These are phyloP conservation scores for Parnassius glacialis DNA, from an alignment of 2,888 invertebrate species.

Conservation along the genomic window DNA sequence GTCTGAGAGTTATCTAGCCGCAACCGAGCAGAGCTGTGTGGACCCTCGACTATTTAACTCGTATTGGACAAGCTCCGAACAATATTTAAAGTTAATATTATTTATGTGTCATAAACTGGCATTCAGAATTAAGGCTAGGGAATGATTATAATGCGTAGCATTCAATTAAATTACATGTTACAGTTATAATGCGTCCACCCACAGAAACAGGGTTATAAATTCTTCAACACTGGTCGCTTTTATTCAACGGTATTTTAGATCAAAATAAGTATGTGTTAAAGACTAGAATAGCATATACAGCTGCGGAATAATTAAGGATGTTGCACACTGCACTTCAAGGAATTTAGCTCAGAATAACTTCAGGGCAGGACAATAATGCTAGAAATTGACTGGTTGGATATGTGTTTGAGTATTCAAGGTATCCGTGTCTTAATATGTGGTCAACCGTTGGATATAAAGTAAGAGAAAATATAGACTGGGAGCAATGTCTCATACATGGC, in stretches of 20 bases:
- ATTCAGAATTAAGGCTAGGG: conserved; percentile 18
- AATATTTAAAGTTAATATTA: too few relatives aligned
- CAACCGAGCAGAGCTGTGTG: too few relatives aligned
- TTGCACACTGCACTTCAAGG: conserved; percentile 21
- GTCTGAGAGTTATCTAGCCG: too few relatives aligned
- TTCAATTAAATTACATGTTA: conserved; percentile 27
- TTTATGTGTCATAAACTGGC: not conserved
- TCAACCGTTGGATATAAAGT: conserved; percentile 2
- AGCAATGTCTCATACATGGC: not conserved
- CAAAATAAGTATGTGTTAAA: conserved; percentile 15
- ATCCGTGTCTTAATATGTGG: not conserved
- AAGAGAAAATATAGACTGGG: not conserved
- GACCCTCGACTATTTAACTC: too few relatives aligned
- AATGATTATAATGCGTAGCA: conserved; percentile 21
- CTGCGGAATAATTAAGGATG: conserved; percentile 24
- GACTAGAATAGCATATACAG: conserved; percentile 9
- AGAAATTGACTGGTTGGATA: conserved; percentile 11
- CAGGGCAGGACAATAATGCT: conserved; percentile 7
- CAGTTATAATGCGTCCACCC: conserved; percentile 28
- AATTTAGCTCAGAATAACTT: conserved; percentile 23
- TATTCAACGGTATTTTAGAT: conserved; percentile 14
- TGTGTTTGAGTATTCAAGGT: conserved; percentile 1
- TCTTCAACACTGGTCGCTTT: not conserved
- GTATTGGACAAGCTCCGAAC: too few relatives aligned
- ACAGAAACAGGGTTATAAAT: conserved; percentile 26